Percentiles rank a stretch among this genome's conserved stretches.
Conservation (phyloP, 1,140 invertebrate genomes). For the Heliconius hermathena region DNA sequence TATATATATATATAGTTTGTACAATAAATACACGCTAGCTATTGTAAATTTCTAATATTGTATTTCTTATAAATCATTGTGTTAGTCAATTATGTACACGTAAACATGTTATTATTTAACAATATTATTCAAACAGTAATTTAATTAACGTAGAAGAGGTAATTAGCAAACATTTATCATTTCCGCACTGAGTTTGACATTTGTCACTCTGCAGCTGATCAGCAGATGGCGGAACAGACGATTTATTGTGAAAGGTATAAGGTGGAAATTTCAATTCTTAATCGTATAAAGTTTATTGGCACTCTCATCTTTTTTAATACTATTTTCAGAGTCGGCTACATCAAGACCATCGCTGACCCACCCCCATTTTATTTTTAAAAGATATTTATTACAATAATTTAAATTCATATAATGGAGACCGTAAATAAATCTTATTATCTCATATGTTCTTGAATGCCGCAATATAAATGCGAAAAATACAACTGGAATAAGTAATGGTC, state of each 20-base stretch:
- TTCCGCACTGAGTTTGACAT: background rate
- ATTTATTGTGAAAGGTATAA: background rate
- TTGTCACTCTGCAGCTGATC: background rate
- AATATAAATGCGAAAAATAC: constrained; percentile 1
- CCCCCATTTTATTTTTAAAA: background rate
- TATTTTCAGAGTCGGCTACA: no score
- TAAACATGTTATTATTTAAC: background rate
- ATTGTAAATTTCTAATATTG: no score
- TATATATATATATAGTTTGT: no score
- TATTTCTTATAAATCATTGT: no score
- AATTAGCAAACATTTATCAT: no score
- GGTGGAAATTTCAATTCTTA: background rate
- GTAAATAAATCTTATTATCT: constrained; percentile 6
- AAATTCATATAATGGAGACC: background rate
- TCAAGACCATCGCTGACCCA: no score
- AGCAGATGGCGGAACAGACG: background rate
- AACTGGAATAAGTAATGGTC: constrained; percentile 15
- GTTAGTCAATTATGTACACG: background rate
- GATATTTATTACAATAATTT: background rate
- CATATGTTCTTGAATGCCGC: background rate
- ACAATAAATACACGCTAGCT: no score
- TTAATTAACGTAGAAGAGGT: background rate
- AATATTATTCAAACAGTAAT: background rate
- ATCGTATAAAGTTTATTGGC: background rate
- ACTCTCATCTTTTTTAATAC: no score